These are phyloP conservation scores for Neosilurus hyrtlii DNA, from an alignment of 2,797 vertebrate species.

Conservation along the genomic window DNA sequence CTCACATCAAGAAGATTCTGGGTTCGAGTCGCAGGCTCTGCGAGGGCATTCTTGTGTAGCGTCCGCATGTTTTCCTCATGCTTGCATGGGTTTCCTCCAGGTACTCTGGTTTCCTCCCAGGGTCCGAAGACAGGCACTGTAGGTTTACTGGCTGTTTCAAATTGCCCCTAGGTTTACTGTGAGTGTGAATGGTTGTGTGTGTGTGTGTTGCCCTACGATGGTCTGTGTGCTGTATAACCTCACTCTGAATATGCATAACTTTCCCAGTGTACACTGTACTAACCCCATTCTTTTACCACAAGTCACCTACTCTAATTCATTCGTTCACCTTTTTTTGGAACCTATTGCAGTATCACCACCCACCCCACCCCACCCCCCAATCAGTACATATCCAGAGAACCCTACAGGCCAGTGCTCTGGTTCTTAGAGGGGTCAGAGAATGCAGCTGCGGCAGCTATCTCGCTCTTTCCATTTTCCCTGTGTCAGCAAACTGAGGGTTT, in stretches of 20 bases:
- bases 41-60: no score
- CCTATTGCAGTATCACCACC: background rate
- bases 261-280: background rate
- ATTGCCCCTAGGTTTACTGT: no score
- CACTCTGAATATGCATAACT: background rate
- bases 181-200: no score
- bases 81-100: no score
- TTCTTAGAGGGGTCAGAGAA: conserved; percentile 17
- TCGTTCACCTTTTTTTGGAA: background rate
- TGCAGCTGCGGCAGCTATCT: conserved; percentile 48
- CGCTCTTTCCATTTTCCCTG: conserved; percentile 52
- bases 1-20: no score
- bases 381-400: background rate
- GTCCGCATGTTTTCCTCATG: no score
- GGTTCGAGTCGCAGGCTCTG: no score
- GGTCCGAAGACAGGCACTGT: no score
- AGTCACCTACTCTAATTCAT: background rate
- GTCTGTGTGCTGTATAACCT: background rate
- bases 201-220: no score
- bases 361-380: background rate
- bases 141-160: no score
- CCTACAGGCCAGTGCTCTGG: conserved; percentile 19
- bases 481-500: conserved; percentile 62
- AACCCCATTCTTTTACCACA: background rate
- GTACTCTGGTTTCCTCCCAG: no score